phyloP scores from a whole-genome alignment of 2,113 vertebrate genomes.

The Bubo bubo region DNA sequence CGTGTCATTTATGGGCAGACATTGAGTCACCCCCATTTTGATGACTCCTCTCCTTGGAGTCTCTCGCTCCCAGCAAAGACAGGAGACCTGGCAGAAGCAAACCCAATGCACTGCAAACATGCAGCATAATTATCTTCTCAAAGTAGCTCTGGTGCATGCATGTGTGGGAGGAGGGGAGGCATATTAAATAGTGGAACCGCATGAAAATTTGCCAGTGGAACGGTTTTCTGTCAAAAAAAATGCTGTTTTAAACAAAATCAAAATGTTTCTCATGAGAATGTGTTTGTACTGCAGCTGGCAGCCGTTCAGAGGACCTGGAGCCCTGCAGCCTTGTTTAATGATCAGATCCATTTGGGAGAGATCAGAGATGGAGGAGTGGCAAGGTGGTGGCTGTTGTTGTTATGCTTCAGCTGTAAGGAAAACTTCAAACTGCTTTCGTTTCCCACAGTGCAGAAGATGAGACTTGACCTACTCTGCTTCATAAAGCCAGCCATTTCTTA shows the following conservation, averaged over 20 bases:
- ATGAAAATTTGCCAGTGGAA: slow-evolving; percentile 19
- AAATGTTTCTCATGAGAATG: background rate
- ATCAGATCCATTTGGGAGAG: slow-evolving; percentile 27
- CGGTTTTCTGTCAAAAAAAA: background rate
- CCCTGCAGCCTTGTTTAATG: slow-evolving; percentile 31
- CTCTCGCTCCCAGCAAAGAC: background rate
- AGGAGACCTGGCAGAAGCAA: background rate
- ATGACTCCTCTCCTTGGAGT: background rate
- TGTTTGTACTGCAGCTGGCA: slow-evolving; percentile 29
- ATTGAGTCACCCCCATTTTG: background rate
- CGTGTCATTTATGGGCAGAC: background rate
- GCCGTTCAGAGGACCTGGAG: slow-evolving; percentile 20
- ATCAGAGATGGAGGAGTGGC: slow-evolving; percentile 32
- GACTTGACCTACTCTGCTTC: background rate
- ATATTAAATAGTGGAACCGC: background rate
- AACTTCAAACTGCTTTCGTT: background rate
- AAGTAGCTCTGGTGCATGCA: background rate
- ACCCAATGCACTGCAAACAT: background rate
- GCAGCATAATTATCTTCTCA: background rate
- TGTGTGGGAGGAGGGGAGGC: background rate
- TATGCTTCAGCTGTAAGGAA: background rate
- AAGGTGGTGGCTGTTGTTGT: background rate
- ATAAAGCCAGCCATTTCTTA: fast-evolving
- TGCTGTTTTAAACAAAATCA: slow-evolving; percentile 16
- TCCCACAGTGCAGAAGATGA: background rate